phyloP scores from a whole-genome alignment of 2,113 vertebrate genomes.

The Tragelaphus buxtoni region DNA sequence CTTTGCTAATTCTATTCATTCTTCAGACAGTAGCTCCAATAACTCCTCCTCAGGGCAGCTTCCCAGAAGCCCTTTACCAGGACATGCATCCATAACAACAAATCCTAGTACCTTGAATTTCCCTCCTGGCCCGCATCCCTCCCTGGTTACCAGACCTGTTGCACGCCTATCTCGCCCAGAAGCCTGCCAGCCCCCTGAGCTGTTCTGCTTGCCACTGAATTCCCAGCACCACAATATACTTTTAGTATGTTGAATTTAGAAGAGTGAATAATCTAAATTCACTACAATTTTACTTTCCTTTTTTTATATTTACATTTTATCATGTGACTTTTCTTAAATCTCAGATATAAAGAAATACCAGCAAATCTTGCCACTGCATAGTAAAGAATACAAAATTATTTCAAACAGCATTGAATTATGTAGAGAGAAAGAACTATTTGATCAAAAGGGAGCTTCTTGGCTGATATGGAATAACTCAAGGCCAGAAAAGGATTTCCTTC shows the following conservation, averaged over 20 bases:
- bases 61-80: not conserved
- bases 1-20: not conserved
- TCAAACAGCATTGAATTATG: not conserved
- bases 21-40: not conserved
- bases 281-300: not conserved
- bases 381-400: not conserved
- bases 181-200: not conserved
- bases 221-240: not conserved
- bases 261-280: not conserved
- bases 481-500: not conserved
- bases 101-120: not conserved
- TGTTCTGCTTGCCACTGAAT: not conserved
- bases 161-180: not conserved
- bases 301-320: not conserved
- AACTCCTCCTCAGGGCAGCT: not conserved
- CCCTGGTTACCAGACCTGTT: not conserved
- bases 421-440: not conserved
- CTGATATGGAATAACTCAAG: not conserved
- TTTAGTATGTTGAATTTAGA: not conserved
- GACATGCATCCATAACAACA: fast-evolving
- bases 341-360: not conserved
- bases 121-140: not conserved
- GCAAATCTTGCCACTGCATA: not conserved
- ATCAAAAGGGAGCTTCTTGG: not conserved
- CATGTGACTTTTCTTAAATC: not conserved